These are phyloP conservation scores for Falco columbarius DNA, from an alignment of 2,797 vertebrate genomes.

Conservation along the genomic window DNA sequence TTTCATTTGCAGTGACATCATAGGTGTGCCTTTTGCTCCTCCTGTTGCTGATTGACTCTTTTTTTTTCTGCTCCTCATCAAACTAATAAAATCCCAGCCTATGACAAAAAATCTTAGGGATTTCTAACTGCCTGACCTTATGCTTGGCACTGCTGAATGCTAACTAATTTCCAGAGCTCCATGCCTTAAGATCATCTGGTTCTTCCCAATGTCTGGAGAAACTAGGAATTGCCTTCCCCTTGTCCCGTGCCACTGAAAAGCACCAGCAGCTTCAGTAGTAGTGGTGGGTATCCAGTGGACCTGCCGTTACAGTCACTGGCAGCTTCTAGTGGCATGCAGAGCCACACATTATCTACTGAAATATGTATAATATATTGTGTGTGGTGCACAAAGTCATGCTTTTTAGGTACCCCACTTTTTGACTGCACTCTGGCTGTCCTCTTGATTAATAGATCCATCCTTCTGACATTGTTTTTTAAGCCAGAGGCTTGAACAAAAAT, in stretches of 20 bases:
- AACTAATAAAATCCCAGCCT: not conserved
- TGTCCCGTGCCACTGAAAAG: rapidly evolving
- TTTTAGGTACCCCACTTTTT: not conserved
- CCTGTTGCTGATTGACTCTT: not conserved
- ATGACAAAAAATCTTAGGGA: not conserved
- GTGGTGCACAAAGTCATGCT: not conserved
- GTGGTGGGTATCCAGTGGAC: not conserved
- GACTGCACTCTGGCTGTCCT: not conserved
- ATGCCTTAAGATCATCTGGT: not conserved
- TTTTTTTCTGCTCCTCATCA: constrained; percentile 13
- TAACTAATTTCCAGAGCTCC: not conserved
- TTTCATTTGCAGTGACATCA: not conserved
- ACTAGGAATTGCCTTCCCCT: not conserved
- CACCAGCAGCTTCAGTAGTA: not conserved
- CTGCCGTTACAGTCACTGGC: not conserved
- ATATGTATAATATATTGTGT: rapidly evolving
- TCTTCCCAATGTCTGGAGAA: not conserved
- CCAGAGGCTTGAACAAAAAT: not conserved
- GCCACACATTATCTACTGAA: not conserved
- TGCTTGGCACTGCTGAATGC: not conserved
- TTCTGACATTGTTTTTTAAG: not conserved
- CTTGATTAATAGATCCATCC: not conserved
- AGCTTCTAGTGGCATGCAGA: rapidly evolving
- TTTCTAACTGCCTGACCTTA: not conserved
- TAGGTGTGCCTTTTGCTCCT: constrained; percentile 3